Base-by-base conservation (phyloP, 2,888 invertebrate genomes). In the Nowickia ferox region DNA sequence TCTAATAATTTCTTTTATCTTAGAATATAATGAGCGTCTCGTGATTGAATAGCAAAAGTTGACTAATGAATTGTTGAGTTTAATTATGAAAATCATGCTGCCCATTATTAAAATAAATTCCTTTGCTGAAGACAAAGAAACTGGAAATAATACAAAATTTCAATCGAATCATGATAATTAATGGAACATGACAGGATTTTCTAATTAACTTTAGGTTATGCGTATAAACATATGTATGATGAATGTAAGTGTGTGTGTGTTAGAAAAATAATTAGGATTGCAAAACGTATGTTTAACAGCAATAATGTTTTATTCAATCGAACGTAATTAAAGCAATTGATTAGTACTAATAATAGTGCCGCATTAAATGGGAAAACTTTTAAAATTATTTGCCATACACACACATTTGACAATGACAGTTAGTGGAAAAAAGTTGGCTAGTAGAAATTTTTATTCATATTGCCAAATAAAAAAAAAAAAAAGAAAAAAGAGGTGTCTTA, bases 181-280 rank as follows among this genome's bases (percentile, higher is more conserved):
- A 85, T 85, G 48, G 55, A 74, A 74, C 78, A 82, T 82, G 81
- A 85, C 68, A 78, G 65, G 51, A 82, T 63, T 81, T 74, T 63
- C 81, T 85, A 78, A 81, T 85, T 69, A 85, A 68, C 61, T 61
- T 44, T 55, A n/a, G 9, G n/a, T 5, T 57, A 19, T 51, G 9
- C 15, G 5, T 46, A 17, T 0, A 1, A 30, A 15, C 17, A 46
- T 4, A 44, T 30, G 30, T 0, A 30, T 30, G n/a, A 1, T 44
- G 9, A 72, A 61, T 11, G n/a, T 4, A 55, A 68, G 22, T 40
- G 44, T 42, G 51, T 22, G 9, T n/a, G 9, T 42, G 30, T 30
- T 2, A 53, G 30, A 38, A 2, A 42, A n/a, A 69, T 11, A 40
- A 51, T 0, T 11, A 13, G 6, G 19, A 46, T 2, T 19, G 30